A percentile compares a stretch with the other conserved stretches of the same genome.
Evolutionary conservation across 1,140 invertebrate genomes (phyloP).

Genomic region (Drepana arcuata): DNA sequence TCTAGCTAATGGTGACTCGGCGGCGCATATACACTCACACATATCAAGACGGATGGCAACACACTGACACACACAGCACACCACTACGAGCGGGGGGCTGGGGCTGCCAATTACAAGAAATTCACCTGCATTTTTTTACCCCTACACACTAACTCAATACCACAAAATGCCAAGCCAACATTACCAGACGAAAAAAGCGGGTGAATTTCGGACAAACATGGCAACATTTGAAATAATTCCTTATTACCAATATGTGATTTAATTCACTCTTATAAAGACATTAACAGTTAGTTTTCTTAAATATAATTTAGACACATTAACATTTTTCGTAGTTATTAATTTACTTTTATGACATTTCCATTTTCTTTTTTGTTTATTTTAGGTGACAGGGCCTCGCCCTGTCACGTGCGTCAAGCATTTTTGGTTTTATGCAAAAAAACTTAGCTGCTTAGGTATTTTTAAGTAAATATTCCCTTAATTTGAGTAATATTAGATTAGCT

Average conservation of each 20-base stretch:
- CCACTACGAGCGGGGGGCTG: constrained; percentile 33
- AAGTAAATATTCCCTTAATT: constrained; percentile 64
- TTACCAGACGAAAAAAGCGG: no score
- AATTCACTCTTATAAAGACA: constrained; percentile 68
- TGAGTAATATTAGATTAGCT: constrained; percentile 35
- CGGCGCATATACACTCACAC: constrained; percentile 58
- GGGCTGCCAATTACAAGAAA: constrained; percentile 27
- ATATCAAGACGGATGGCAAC: constrained; percentile 62
- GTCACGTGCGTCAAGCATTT: constrained; percentile 23
- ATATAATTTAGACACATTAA: constrained; percentile 56
- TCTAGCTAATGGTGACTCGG: constrained; percentile 61
- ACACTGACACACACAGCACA: constrained; percentile 60
- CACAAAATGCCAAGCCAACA: background rate
- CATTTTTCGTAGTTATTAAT: constrained; percentile 49
- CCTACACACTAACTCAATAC: constrained; percentile 4
- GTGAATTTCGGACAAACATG: no score
- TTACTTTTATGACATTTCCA: constrained; percentile 63
- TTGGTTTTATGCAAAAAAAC: constrained; percentile 22
- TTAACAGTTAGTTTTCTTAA: constrained; percentile 60
- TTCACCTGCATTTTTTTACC: constrained; percentile 8
- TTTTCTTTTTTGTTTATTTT: constrained; percentile 27
- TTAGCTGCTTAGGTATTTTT: constrained; percentile 39
- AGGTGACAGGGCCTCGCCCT: constrained; percentile 10
- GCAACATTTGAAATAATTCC: constrained; percentile 54
- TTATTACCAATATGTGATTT: constrained; percentile 59